phyloP scores from a whole-genome alignment of 1,140 invertebrate genomes.

The Trichomalopsis sarcophagae region DNA sequence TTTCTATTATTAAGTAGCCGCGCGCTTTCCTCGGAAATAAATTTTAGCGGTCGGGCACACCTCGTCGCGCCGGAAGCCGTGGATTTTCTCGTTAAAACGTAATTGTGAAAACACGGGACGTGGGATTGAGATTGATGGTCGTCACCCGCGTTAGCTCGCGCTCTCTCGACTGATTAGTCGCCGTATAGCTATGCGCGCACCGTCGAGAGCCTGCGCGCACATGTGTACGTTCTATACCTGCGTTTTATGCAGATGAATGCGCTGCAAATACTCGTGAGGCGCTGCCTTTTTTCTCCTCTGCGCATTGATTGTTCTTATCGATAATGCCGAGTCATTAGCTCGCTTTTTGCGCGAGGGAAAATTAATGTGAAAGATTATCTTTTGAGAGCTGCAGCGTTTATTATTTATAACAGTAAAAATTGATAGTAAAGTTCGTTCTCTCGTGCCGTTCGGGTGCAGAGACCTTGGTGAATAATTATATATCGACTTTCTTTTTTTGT shows the following conservation, averaged over 20 bases:
- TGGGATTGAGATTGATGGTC: constrained; percentile 41
- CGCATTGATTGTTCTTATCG: neutral
- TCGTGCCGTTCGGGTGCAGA: too few relatives aligned
- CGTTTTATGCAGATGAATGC: neutral
- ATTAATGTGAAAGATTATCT: too few relatives aligned
- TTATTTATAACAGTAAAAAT: too few relatives aligned
- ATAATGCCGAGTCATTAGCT: too few relatives aligned
- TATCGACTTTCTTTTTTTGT: too few relatives aligned
- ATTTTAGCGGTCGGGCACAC: neutral
- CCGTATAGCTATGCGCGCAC: neutral
- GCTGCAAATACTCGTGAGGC: too few relatives aligned
- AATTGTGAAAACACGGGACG: constrained; percentile 43
- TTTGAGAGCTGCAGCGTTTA: too few relatives aligned
- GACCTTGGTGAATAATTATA: too few relatives aligned
- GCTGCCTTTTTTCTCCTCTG: too few relatives aligned
- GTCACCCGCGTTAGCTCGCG: neutral
- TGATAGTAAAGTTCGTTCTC: too few relatives aligned
- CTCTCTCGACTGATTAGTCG: constrained; percentile 30
- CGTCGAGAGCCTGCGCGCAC: too few relatives aligned
- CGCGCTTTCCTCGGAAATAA: constrained; percentile 19
- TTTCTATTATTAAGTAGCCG: neutral
- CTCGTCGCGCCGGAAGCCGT: constrained; percentile 1
- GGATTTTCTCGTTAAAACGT: constrained; percentile 39
- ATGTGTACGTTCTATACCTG: neutral
- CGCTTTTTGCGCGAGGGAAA: too few relatives aligned